A percentile compares a stretch with the other conserved stretches of the same genome.
These are phyloP conservation scores for Diorhabda carinulata DNA, from an alignment of 1,140 invertebrate genomes.

Conservation along the genomic window DNA sequence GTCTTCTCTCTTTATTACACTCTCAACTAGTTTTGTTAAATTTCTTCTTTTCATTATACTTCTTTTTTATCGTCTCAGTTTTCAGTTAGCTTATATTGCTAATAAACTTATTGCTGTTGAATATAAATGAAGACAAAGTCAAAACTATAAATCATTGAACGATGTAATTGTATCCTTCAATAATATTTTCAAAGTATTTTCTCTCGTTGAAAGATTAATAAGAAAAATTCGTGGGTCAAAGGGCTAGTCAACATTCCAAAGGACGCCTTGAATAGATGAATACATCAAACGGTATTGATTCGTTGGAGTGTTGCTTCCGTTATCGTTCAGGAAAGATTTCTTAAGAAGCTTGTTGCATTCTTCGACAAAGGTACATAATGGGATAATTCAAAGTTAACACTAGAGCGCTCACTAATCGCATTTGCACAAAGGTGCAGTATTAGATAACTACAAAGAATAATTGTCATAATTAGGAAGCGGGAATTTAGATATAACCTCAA, in stretches of 20 bases:
- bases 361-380: neutral
- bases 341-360: slow-evolving; percentile 1
- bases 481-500: too few relatives aligned
- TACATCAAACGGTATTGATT: slow-evolving; percentile 1
- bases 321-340: neutral
- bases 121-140: too few relatives aligned
- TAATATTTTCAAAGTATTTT: neutral
- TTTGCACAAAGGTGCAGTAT: neutral
- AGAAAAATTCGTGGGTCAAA: neutral
- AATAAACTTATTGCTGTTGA: too few relatives aligned
- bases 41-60: too few relatives aligned
- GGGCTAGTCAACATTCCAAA: neutral
- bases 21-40: too few relatives aligned
- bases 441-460: too few relatives aligned
- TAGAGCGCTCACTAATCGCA: neutral
- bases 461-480: too few relatives aligned
- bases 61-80: too few relatives aligned
- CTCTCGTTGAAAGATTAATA: neutral
- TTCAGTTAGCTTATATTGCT: too few relatives aligned
- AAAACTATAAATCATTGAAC: too few relatives aligned
- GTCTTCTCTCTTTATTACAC: too few relatives aligned
- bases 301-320: neutral
- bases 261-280: neutral
- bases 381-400: neutral
- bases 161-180: too few relatives aligned